Percentiles rank a stretch among this genome's conserved stretches.
phyloP scores from a whole-genome alignment of 1,140 invertebrate species.

The Zaprionus kolodkinae region DNA sequence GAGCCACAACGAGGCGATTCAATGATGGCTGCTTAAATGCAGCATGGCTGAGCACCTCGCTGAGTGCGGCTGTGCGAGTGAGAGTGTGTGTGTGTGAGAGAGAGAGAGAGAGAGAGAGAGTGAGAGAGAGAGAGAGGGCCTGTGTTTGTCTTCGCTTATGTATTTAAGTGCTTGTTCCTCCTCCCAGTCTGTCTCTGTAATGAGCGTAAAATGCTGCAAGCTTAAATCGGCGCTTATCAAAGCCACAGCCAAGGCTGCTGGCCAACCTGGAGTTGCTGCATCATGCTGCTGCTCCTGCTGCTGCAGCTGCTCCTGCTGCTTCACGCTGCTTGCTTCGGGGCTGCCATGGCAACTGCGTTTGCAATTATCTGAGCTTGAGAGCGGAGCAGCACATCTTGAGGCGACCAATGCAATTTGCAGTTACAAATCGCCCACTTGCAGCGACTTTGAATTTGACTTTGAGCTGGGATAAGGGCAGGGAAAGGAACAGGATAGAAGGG shows the following conservation, averaged over 20 bases:
- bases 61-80: conserved; percentile 3
- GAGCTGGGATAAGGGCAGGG: too few species aligned
- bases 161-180: conserved; percentile 14
- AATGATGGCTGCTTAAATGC: conserved; percentile 61
- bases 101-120: background rate
- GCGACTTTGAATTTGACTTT: too few species aligned
- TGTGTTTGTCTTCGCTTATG: background rate
- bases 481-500: background rate
- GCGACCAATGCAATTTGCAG: conserved; percentile 35
- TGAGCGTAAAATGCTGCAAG: conserved; percentile 61
- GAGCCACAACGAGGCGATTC: conserved; percentile 45
- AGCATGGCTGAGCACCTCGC: conserved; percentile 36
- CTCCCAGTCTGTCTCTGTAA: conserved; percentile 44
- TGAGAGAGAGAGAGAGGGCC: background rate
- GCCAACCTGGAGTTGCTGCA: background rate
- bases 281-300: background rate
- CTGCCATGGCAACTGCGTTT: background rate
- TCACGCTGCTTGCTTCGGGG: background rate
- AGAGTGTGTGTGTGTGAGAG: background rate
- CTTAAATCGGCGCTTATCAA: conserved; percentile 67
- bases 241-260: conserved; percentile 29
- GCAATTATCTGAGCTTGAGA: conserved; percentile 19
- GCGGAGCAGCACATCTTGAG: conserved; percentile 14
- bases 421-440: background rate
- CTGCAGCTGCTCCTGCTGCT: background rate